phyloP scores from a whole-genome alignment of 2,113 vertebrate species.

The Lampris megalopsis region DNA sequence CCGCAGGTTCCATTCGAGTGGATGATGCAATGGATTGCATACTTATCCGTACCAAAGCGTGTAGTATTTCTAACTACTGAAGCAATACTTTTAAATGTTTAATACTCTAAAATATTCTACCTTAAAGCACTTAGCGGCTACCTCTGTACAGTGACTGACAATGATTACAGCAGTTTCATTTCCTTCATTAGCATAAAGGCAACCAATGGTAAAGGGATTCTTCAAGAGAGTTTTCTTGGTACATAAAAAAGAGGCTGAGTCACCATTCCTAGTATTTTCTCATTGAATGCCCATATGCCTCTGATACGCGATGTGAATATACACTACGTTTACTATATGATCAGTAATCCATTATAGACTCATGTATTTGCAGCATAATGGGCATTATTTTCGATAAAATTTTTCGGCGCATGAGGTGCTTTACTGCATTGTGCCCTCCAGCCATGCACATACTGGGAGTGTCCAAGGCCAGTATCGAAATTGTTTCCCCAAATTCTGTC shows the following conservation, averaged over 20 bases:
- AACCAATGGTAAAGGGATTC: no score
- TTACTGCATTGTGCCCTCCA: not conserved
- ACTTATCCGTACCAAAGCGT: not conserved
- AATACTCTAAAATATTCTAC: not conserved
- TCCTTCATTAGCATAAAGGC: no score
- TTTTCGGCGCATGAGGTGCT: not conserved
- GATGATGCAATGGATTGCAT: not conserved
- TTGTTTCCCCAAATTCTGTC: slow-evolving; percentile 47
- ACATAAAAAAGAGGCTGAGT: no score
- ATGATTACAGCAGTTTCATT: no score
- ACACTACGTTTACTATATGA: no score
- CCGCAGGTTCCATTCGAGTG: not conserved
- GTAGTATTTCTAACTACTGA: not conserved
- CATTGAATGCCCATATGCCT: no score
- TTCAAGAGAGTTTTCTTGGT: no score
- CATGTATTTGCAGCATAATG: not conserved
- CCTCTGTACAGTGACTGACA: no score
- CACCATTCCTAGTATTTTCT: no score
- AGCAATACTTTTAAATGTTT: not conserved
- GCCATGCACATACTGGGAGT: slow-evolving; percentile 10
- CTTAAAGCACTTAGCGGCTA: no score
- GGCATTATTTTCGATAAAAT: not conserved
- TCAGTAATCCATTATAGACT: not conserved
- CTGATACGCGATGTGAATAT: no score
- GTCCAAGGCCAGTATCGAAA: slow-evolving; percentile 26